Evolutionary conservation across 2,888 invertebrate genomes (phyloP).

Genomic region (Chydorus sphaericus): DNA sequence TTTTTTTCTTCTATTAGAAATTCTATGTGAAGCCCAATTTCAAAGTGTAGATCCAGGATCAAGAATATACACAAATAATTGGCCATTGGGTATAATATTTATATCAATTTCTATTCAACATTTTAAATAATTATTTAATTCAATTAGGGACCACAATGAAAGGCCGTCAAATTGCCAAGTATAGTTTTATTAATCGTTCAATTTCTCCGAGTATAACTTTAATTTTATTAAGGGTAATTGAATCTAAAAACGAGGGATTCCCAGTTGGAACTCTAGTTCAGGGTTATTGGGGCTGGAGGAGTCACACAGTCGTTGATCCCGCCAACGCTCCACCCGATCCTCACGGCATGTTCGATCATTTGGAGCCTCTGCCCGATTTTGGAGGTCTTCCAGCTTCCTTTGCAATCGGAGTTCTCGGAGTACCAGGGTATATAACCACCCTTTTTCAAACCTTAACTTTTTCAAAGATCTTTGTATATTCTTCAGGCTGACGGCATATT

Average conservation of each 20-base stretch:
- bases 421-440: slow-evolving; percentile 57
- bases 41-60: slow-evolving; percentile 59
- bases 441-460: too few species aligned
- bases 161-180: slow-evolving; percentile 55
- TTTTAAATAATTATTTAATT: slow-evolving; percentile 21
- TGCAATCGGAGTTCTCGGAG: slow-evolving; percentile 49
- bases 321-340: slow-evolving; percentile 14
- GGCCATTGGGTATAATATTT: slow-evolving; percentile 29
- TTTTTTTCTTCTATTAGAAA: slow-evolving; percentile 15
- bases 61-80: slow-evolving; percentile 22
- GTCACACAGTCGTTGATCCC: slow-evolving; percentile 38
- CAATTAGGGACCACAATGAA: slow-evolving; percentile 51
- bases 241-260: slow-evolving; percentile 46
- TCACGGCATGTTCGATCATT: slow-evolving; percentile 17
- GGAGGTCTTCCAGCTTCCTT: slow-evolving; percentile 43
- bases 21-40: slow-evolving; percentile 46
- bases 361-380: slow-evolving; percentile 37
- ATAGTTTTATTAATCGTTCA: too few species aligned
- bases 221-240: slow-evolving; percentile 40
- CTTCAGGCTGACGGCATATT: slow-evolving; percentile 52
- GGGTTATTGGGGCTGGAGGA: slow-evolving; percentile 52
- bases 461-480: slow-evolving; percentile 8
- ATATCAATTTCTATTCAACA: neutral
- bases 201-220: too few species aligned
- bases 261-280: slow-evolving; percentile 47